Evolutionary conservation across 1,140 invertebrate genomes (phyloP).

Genomic region (Amyelois transitella): DNA sequence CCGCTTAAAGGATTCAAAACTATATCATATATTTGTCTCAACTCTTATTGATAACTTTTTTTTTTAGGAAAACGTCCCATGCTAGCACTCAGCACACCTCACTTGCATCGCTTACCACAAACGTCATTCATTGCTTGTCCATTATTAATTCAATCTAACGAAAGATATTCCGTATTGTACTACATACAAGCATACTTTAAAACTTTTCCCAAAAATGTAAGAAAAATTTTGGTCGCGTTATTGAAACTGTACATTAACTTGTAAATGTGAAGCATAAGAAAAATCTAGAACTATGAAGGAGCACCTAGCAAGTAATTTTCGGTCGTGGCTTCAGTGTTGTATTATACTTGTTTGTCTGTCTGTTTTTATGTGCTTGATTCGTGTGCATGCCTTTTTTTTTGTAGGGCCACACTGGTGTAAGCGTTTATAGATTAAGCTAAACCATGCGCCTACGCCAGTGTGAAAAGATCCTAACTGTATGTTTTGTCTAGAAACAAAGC

Average conservation of each 20-base stretch:
- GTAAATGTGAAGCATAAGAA: neutral
- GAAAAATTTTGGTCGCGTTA: too few relatives aligned
- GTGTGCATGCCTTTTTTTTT: slow-evolving; percentile 8
- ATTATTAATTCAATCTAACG: neutral
- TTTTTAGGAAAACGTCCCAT: neutral
- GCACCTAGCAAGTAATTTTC: neutral
- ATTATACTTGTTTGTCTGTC: slow-evolving; percentile 1
- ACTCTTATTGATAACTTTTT: too few relatives aligned
- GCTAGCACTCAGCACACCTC: neutral
- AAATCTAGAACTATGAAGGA: neutral
- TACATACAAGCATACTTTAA: neutral
- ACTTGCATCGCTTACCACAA: neutral
- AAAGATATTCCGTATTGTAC: neutral
- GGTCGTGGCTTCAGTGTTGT: neutral
- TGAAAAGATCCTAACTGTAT: too few relatives aligned
- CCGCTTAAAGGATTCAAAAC: too few relatives aligned
- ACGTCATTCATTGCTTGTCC: neutral
- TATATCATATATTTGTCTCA: too few relatives aligned
- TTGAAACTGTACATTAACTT: too few relatives aligned
- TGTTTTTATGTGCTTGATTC: slow-evolving; percentile 5
- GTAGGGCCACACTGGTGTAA: neutral
- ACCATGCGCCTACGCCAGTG: too few relatives aligned
- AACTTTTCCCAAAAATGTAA: too few relatives aligned
- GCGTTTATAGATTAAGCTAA: too few relatives aligned
- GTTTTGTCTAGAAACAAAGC: too few relatives aligned